Evolutionary conservation across 37 sponge, comb jelly and placozoan species (phyloP).

Genomic region (Spongilla lacustris): DNA sequence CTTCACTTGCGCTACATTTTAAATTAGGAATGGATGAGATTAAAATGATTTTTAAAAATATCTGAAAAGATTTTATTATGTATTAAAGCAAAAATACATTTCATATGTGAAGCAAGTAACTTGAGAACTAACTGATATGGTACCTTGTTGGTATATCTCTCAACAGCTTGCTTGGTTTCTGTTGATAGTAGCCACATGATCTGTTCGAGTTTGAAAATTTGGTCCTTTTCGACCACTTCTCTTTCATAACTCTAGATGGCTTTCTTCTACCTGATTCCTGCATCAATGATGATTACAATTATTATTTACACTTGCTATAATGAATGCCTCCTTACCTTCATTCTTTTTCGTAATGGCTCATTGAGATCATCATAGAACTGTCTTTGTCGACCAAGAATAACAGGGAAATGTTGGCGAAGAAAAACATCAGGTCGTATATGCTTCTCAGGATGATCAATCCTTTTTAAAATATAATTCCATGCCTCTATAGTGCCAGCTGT

Average conservation of each 20-base stretch:
- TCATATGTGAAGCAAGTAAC: neutral
- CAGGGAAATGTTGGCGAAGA: neutral
- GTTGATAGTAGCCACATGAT: neutral
- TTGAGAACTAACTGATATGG: neutral
- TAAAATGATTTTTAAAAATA: too few species aligned
- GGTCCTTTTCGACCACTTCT: neutral
- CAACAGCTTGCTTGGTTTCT: neutral
- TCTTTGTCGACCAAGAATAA: neutral
- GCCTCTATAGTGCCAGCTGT: constrained; percentile 7
- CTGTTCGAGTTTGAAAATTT: neutral
- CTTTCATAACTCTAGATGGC: neutral
- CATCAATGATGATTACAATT: neutral
- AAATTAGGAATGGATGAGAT: too few species aligned
- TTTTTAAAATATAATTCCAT: constrained; percentile 18
- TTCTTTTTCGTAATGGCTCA: neutral
- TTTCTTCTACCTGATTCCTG: neutral
- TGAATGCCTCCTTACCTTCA: neutral
- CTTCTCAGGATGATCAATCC: neutral
- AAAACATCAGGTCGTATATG: constrained; percentile 3
- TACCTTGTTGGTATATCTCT: neutral
- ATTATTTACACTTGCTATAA: neutral
- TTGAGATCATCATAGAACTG: constrained; percentile 5
- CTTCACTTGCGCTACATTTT: too few species aligned
- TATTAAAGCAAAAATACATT: neutral
- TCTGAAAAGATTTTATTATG: too few species aligned